phyloP scores from a whole-genome alignment of 2,797 vertebrate species.

The Dipus sagitta region DNA sequence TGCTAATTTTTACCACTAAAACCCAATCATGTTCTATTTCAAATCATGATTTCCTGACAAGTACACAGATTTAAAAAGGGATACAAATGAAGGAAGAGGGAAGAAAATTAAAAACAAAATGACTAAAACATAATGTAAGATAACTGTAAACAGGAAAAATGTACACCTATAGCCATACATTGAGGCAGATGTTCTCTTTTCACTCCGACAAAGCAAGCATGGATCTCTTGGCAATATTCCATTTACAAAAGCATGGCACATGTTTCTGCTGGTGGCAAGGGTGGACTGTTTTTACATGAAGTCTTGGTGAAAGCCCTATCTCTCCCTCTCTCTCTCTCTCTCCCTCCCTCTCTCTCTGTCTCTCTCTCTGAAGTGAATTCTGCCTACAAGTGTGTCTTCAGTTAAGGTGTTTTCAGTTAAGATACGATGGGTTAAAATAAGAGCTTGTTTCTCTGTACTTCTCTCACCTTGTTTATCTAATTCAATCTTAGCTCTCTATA shows the following conservation, averaged over 20 bases:
- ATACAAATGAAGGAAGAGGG: slow-evolving; percentile 36
- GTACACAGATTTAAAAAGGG: not conserved
- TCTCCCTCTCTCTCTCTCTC: no score
- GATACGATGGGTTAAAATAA: no score
- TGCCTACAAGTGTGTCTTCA: no score
- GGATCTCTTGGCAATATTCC: slow-evolving; percentile 30
- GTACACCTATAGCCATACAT: not conserved
- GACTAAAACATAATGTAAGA: slow-evolving; percentile 7
- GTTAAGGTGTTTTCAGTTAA: no score
- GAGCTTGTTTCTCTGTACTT: no score
- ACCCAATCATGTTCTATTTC: not conserved
- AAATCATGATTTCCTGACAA: slow-evolving; percentile 71
- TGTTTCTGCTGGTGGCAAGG: slow-evolving; percentile 5
- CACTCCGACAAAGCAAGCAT: slow-evolving; percentile 30
- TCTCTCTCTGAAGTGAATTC: no score
- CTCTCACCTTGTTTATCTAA: no score
- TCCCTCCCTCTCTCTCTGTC: no score
- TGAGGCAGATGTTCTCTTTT: slow-evolving; percentile 48
- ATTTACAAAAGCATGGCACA: slow-evolving; percentile 19
- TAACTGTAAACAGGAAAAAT: not conserved
- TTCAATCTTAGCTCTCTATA: no score
- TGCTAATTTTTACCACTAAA: slow-evolving; percentile 27
- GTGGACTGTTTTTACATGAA: not conserved
- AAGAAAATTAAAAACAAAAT: slow-evolving; percentile 37
- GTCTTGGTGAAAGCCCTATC: no score